Conservation (phyloP, 2,888 invertebrate species). For the Chrysina gloriosa region DNA sequence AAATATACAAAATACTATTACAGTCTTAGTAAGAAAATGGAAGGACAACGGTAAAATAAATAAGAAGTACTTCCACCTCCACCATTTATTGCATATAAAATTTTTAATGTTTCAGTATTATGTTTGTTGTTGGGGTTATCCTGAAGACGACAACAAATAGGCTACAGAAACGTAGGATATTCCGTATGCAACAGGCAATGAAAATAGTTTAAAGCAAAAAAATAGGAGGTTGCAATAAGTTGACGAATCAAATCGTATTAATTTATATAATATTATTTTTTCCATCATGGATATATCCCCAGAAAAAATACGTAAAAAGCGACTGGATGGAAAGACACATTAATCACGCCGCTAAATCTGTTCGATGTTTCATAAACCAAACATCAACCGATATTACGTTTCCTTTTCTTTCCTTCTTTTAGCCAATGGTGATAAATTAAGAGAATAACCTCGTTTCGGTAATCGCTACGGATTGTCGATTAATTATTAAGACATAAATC, state of each 20-base stretch:
- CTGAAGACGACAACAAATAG: too few relatives aligned
- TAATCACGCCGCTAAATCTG: background rate
- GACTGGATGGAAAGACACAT: background rate
- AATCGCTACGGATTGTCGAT: conserved; percentile 24
- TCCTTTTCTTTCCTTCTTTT: background rate
- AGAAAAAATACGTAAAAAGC: background rate
- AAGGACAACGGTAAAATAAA: too few relatives aligned
- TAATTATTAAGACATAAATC: conserved; percentile 35
- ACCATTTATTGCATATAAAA: too few relatives aligned
- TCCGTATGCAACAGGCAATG: too few relatives aligned
- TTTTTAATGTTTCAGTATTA: too few relatives aligned
- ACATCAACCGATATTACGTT: background rate
- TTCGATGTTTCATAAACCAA: conserved; percentile 6
- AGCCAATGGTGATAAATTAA: conserved; percentile 18
- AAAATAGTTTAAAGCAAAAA: too few relatives aligned
- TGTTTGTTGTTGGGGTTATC: too few relatives aligned
- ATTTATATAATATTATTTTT: background rate
- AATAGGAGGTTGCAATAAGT: too few relatives aligned
- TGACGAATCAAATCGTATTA: background rate
- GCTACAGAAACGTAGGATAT: too few relatives aligned
- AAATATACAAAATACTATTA: too few relatives aligned
- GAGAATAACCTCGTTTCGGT: conserved; percentile 28
- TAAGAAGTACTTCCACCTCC: too few relatives aligned
- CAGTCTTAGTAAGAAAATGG: too few relatives aligned
- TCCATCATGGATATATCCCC: background rate